phyloP scores from a whole-genome alignment of 2,888 invertebrate genomes.

The Erebia ligea region DNA sequence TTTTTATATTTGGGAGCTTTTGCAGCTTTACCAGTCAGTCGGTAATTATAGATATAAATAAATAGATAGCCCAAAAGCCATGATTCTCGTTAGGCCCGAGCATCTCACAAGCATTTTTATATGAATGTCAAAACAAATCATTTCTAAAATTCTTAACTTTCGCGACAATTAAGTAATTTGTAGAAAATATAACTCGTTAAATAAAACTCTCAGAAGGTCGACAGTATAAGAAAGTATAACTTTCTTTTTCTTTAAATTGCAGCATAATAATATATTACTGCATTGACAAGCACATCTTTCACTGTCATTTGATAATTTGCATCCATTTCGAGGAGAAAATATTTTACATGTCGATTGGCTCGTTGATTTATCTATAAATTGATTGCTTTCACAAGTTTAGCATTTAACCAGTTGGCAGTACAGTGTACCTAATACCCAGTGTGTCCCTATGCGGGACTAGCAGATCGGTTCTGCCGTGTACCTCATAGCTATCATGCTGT shows the following conservation, averaged over 20 bases:
- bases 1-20: too few species aligned
- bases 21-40: too few species aligned
- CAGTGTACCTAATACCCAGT: too few species aligned
- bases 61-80: too few species aligned
- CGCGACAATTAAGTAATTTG: slow-evolving; percentile 17
- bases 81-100: too few species aligned
- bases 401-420: not conserved
- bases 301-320: slow-evolving; percentile 35
- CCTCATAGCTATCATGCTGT: too few species aligned
- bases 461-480: too few species aligned
- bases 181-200: not conserved
- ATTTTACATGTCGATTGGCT: slow-evolving; percentile 15
- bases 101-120: not conserved
- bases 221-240: slow-evolving; percentile 22
- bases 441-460: too few species aligned
- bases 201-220: slow-evolving; percentile 10
- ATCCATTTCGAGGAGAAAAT: slow-evolving; percentile 30
- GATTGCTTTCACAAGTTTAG: slow-evolving; percentile 24
- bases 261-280: slow-evolving; percentile 38
- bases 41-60: too few species aligned
- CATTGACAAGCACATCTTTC: slow-evolving; percentile 37
- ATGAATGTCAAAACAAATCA: slow-evolving; percentile 45
- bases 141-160: slow-evolving; percentile 7
- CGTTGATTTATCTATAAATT: slow-evolving; percentile 31
- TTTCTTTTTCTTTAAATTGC: slow-evolving; percentile 33